Conservation (phyloP, 1,140 invertebrate species). For the Stratiolaelaps scimitus region DNA sequence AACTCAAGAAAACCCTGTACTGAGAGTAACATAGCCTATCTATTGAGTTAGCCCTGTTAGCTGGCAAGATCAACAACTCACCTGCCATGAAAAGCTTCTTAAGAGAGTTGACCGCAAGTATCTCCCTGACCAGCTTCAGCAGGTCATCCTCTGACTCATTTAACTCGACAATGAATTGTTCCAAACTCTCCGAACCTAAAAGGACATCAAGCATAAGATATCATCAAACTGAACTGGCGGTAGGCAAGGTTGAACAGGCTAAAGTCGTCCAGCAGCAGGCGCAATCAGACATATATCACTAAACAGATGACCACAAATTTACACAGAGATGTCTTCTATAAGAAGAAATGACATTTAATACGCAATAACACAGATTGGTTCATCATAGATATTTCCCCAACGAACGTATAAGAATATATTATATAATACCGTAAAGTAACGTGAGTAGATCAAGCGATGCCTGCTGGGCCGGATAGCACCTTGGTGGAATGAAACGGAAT, state of each 20-base stretch:
- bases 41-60: too few species aligned
- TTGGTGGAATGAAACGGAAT: constrained; percentile 24
- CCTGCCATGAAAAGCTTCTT: constrained; percentile 5
- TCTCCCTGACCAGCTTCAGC: background rate
- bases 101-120: background rate
- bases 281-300: too few species aligned
- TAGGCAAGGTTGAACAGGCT: background rate
- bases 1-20: background rate
- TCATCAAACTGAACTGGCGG: too few species aligned
- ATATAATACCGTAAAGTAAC: background rate
- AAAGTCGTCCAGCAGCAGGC: background rate
- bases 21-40: background rate
- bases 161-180: constrained; percentile 20
- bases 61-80: too few species aligned
- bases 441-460: background rate
- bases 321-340: background rate
- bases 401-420: background rate
- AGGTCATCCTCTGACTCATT: background rate
- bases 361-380: background rate
- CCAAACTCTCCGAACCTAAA: constrained; percentile 3
- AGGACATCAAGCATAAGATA: too few species aligned
- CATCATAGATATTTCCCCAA: background rate
- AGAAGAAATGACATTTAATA: background rate
- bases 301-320: background rate
- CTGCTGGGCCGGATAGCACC: background rate